Evolutionary conservation across 2,888 invertebrate genomes (phyloP).

Genomic region (Silvanus unidentatus): DNA sequence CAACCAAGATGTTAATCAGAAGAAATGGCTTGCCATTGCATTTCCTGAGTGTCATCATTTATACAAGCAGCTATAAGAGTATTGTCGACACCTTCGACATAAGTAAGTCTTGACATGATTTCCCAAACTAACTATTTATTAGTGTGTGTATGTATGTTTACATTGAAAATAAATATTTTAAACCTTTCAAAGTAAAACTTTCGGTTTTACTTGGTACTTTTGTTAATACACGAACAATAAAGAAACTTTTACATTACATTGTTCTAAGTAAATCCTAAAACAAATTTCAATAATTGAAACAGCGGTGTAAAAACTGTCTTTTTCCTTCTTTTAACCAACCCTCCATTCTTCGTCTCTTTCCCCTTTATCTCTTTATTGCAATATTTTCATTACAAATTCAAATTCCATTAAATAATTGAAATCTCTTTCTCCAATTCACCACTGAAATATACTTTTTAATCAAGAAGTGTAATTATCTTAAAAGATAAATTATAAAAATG

Average conservation of each 20-base stretch:
- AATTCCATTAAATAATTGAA: slow-evolving; percentile 3
- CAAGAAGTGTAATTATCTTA: slow-evolving; percentile 5
- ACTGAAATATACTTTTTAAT: slow-evolving; percentile 4
- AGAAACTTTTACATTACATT: too few species aligned
- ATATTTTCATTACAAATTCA: too few species aligned
- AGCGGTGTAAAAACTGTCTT: too few species aligned
- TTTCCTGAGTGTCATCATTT: slow-evolving; percentile 4
- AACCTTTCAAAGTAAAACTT: neutral
- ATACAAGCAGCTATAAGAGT: neutral
- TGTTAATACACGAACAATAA: too few species aligned
- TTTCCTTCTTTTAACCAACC: too few species aligned
- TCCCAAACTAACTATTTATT: neutral
- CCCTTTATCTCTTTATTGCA: too few species aligned
- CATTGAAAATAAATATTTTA: too few species aligned
- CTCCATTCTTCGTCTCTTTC: too few species aligned
- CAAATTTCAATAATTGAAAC: too few species aligned
- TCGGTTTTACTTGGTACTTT: neutral
- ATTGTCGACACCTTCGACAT: slow-evolving; percentile 10
- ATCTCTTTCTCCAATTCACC: slow-evolving; percentile 1
- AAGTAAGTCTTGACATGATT: slow-evolving; percentile 10
- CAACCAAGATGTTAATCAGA: slow-evolving; percentile 8
- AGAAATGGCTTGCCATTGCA: slow-evolving; percentile 8
- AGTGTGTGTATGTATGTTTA: too few species aligned
- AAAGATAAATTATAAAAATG: slow-evolving; percentile 5
- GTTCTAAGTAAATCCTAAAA: too few species aligned